phyloP scores from a whole-genome alignment of 2,888 invertebrate genomes.

The Habrosyne pyritoides region DNA sequence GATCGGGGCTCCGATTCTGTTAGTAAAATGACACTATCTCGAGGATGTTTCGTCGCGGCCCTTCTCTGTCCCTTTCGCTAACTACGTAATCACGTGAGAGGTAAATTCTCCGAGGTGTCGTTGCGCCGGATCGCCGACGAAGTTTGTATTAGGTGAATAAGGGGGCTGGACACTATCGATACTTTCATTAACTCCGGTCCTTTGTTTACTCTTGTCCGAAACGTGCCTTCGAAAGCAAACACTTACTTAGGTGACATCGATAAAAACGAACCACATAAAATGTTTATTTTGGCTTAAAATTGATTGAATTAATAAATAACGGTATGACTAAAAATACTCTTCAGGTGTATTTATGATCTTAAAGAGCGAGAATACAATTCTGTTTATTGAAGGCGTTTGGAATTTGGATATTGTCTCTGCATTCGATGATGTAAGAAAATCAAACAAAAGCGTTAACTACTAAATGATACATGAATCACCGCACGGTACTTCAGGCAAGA shows the following conservation, averaged over 20 bases:
- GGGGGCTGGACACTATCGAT: slow-evolving; percentile 3
- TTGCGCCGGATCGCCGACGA: too few relatives aligned
- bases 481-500: too few relatives aligned
- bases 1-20: too few relatives aligned
- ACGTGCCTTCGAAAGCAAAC: slow-evolving; percentile 5
- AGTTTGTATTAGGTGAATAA: too few relatives aligned
- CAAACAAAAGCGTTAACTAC: slow-evolving; percentile 27
- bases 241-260: slow-evolving; percentile 7
- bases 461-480: slow-evolving; percentile 38
- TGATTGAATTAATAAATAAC: too few relatives aligned
- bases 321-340: too few relatives aligned
- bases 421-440: slow-evolving; percentile 38
- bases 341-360: neutral
- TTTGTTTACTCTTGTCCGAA: slow-evolving; percentile 1
- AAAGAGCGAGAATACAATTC: slow-evolving; percentile 15
- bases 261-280: neutral
- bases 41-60: too few relatives aligned
- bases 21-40: too few relatives aligned
- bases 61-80: too few relatives aligned
- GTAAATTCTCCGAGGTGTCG: too few relatives aligned
- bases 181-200: slow-evolving; percentile 9
- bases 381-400: slow-evolving; percentile 17
- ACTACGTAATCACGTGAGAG: too few relatives aligned
- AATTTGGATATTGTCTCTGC: slow-evolving; percentile 22
- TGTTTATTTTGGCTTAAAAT: neutral